Conservation (phyloP, 1,140 invertebrate species). For the Drosophila burlai region DNA sequence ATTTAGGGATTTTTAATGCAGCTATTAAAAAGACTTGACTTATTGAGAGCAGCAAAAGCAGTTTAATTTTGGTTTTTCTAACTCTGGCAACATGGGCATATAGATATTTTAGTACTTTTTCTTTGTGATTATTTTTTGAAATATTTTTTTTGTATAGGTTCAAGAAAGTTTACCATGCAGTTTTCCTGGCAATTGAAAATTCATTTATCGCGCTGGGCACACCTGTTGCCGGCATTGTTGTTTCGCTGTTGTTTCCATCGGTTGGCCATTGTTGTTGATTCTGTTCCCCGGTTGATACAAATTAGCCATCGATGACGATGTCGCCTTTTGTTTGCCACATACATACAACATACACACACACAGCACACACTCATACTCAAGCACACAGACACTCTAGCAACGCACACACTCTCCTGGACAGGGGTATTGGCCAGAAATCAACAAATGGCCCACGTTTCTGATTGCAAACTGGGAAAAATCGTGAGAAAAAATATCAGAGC, state of each 20-base stretch:
- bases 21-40: not conserved
- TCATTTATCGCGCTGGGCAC: not conserved
- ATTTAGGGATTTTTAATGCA: not conserved
- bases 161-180: not conserved
- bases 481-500: not conserved
- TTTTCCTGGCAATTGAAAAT: slow-evolving; percentile 7
- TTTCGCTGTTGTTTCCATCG: slow-evolving; percentile 15
- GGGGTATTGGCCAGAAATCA: slow-evolving; percentile 22
- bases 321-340: slow-evolving; percentile 28
- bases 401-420: not conserved
- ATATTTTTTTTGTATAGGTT: not conserved
- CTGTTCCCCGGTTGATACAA: slow-evolving; percentile 22
- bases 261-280: slow-evolving; percentile 29
- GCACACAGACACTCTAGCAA: not conserved
- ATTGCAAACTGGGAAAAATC: slow-evolving; percentile 15
- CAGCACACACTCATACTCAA: not conserved
- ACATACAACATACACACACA: not conserved
- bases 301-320: slow-evolving; percentile 36
- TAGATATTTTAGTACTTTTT: not conserved
- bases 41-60: not conserved
- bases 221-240: slow-evolving; percentile 12
- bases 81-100: not conserved
- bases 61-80: not conserved
- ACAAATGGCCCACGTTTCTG: slow-evolving; percentile 23
- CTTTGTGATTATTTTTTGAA: not conserved